Evolutionary conservation across 2,888 invertebrate species (phyloP), one percentile per base, ranked within the genome.

Genomic region (Pandemis cinnamomeana): DNA sequence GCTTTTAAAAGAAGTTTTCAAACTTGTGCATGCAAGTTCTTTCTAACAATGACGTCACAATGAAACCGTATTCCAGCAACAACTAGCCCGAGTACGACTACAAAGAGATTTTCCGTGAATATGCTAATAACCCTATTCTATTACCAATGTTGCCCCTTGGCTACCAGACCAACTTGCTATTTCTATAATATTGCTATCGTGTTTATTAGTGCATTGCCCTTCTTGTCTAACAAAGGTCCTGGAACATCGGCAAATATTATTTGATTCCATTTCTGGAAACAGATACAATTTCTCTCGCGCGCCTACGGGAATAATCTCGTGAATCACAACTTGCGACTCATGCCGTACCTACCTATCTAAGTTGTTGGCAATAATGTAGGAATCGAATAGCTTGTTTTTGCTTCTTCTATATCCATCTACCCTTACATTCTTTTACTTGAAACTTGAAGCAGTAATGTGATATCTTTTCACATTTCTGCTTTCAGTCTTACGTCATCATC

Each of bases 261-360:
- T 72, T 72, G 41, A 68, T 86, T 87, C 87, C 89, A 87, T 89
- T 89, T 89, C 88, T 89, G 87, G 87, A 88, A 87, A 83, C 82
- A 81, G 82, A 86, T 84, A 84, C 84, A 84, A 84, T 84, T 85
- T 81, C 80, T 83, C 82, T 80, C 80, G 80, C 82, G 86, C 87
- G 87, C 89, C 89, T 86, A 87, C 91, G 55, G 84, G 82, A 87
- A 85, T 87, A 86, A 83, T 85, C 84, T 85, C 86, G 86, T 89
- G 88, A 89, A 89, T 90, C 88, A 86, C 84, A 86, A 86, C 85
- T 84, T 81, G 77, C 85, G 83, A 85, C 84, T 87, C 86, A 83
- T 63, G 46, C 46, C 44, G 63, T 63, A 63, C 8, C 62, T 63
- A 63, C 8, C 62, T 63, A 62, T 44, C 62, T 62, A 4, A 44